Conservation (phyloP, 23 tunicate genomes). For the Trididemnum clinides region DNA sequence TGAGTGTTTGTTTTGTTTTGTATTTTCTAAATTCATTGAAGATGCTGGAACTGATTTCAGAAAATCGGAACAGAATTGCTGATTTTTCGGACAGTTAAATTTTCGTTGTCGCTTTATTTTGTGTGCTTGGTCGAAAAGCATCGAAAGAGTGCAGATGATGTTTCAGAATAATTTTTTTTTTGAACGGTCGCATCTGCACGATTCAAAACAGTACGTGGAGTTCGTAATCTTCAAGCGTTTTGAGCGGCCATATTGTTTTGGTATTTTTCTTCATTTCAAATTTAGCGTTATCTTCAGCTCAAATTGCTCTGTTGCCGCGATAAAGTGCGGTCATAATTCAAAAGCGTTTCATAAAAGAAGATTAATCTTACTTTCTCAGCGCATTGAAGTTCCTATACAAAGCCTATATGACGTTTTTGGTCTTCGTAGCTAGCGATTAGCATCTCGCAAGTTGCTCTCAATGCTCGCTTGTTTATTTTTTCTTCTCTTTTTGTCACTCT, state of each 20-base stretch:
- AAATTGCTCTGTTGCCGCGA: not conserved
- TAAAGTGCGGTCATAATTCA: not conserved
- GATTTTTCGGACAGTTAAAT: too few relatives aligned
- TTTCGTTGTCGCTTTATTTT: too few relatives aligned
- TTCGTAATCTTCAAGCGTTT: too few relatives aligned
- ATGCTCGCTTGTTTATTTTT: conserved; percentile 3
- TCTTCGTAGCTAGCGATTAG: not conserved
- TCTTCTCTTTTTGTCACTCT: not conserved
- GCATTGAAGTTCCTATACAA: not conserved
- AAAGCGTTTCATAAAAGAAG: not conserved
- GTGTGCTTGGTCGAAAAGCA: too few relatives aligned
- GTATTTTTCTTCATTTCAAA: not conserved
- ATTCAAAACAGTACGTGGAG: too few relatives aligned
- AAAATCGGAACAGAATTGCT: too few relatives aligned
- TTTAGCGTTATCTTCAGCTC: not conserved
- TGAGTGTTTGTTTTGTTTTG: too few relatives aligned
- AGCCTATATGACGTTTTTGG: not conserved
- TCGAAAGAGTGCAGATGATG: too few relatives aligned
- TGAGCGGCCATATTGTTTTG: conserved; percentile 20
- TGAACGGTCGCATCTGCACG: too few relatives aligned
- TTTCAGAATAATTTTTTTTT: too few relatives aligned
- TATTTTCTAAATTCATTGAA: too few relatives aligned
- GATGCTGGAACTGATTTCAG: too few relatives aligned
- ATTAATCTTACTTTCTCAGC: conserved; percentile 20
- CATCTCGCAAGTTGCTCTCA: conserved; percentile 9